phyloP scores from a whole-genome alignment of 2,888 invertebrate species.

The Monoplex corrugatus region DNA sequence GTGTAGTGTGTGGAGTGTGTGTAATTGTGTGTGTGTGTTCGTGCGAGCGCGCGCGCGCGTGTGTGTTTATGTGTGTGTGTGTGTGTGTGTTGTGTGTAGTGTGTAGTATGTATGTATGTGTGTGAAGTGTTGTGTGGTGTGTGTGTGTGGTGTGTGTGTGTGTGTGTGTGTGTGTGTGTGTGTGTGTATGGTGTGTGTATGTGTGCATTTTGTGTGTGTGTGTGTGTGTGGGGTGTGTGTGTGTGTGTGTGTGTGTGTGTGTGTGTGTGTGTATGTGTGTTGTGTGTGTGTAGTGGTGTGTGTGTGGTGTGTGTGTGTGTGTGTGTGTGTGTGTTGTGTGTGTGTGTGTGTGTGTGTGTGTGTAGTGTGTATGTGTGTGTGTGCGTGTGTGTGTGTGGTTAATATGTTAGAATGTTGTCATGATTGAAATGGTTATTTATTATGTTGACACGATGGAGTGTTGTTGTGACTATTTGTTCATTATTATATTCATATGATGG shows the following conservation, averaged over 20 bases:
- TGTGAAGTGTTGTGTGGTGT: no score
- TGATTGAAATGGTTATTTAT: no score
- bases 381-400: not conserved
- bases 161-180: constrained; percentile 15
- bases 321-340: constrained; percentile 13
- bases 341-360: constrained; percentile 5
- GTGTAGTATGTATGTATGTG: not conserved
- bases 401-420: no score
- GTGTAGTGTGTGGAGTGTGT: no score
- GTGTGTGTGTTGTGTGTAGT: constrained; percentile 20
- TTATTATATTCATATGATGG: no score
- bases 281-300: constrained; percentile 9
- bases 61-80: constrained; percentile 8
- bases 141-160: constrained; percentile 9
- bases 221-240: not conserved
- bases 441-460: no score
- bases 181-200: not conserved
- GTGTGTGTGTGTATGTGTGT: constrained; percentile 14
- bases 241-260: constrained; percentile 15
- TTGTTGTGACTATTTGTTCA: no score
- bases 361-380: not conserved
- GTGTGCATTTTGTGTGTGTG: not conserved
- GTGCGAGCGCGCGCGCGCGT: not conserved
- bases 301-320: constrained; percentile 17
- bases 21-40: not conserved